Evolutionary conservation across 2,888 invertebrate species (phyloP).

Genomic region (Buathra laborator): DNA sequence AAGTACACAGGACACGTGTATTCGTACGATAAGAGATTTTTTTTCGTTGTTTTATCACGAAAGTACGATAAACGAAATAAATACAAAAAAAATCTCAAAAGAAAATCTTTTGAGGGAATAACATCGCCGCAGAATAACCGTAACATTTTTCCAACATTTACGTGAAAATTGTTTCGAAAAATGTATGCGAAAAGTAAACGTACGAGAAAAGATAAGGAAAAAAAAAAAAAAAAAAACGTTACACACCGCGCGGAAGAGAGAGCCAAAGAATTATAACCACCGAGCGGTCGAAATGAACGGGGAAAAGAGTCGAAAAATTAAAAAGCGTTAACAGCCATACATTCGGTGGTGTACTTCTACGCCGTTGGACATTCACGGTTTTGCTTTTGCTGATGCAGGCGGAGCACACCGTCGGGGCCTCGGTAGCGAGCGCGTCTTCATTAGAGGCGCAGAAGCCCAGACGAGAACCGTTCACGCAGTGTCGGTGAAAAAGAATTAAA

Average conservation of each 20-base stretch:
- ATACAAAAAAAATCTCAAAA: not conserved
- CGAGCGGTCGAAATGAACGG: constrained; percentile 21
- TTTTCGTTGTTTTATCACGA: not conserved
- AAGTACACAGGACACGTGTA: not conserved
- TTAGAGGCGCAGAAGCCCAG: constrained; percentile 41
- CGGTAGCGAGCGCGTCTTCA: constrained; percentile 49
- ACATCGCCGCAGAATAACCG: not conserved
- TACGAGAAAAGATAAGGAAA: constrained; percentile 30
- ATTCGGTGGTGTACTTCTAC: constrained; percentile 41
- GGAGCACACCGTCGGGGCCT: constrained; percentile 6
- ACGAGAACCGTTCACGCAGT: constrained; percentile 4
- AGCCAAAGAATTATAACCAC: constrained; percentile 34
- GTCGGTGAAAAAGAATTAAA: constrained; percentile 41
- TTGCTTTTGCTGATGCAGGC: constrained; percentile 24
- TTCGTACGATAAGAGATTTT: not conserved
- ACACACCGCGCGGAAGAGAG: not conserved
- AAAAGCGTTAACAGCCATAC: constrained; percentile 35
- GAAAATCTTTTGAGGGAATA: not conserved
- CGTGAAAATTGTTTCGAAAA: constrained; percentile 7
- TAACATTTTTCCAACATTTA: constrained; percentile 22
- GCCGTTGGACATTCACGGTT: constrained; percentile 29
- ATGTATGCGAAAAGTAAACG: not conserved
- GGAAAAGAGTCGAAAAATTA: constrained; percentile 26
- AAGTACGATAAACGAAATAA: not conserved
- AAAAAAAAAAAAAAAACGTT: constrained; percentile 26